Base-by-base conservation (phyloP, 2,888 invertebrate genomes). In the Petrolisthes manimaculis region DNA sequence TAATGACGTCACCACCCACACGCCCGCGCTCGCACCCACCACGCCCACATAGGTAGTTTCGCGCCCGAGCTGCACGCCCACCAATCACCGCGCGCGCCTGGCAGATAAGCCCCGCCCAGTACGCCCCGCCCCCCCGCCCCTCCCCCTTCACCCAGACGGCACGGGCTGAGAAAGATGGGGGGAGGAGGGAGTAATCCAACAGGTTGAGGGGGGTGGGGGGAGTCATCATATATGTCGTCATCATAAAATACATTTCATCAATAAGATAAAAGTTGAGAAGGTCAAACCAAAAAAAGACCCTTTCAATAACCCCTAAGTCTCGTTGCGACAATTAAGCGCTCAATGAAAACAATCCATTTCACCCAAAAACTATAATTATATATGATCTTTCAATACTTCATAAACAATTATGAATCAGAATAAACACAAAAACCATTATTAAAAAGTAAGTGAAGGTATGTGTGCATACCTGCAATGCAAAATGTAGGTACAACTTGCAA, bases 101-200 rank as follows among this genome's bases (percentile, higher is more conserved):
- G 78, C 78, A 85, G 83, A 78, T 83, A 89, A 89, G 89, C 85
- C 83, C 89, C 89, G 89, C 89, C 89, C 88, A 85, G 69, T 75
- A n/a, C 84, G 82, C 67, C 84, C 86, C 86, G 84, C 89, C 86
- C 79, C 69, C 89, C 89, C 83, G 55, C 75, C 86, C 86, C 37
- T 81, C 54, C 75, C 86, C 86, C 37, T 81, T 24, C 56, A 88
- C 80, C 74, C 80, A 84, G 84, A 80, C 80, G 77, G 83, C 74
- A 74, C 74, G 79, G 78, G 79, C 87, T 85, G 85, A 82, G 74
- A 80, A 61, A 75, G 74, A 18, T 18, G 56, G 82, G 81, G 82
- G 84, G 81, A 78, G 75, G 53, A 53, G 80, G 83, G 83, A 54
- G 83, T 83, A 84, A 71, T 78, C 87, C 80, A 67, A 78, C 82